These are phyloP conservation scores for Limnothrissa miodon DNA, from an alignment of 2,113 vertebrate genomes.

Conservation along the genomic window DNA sequence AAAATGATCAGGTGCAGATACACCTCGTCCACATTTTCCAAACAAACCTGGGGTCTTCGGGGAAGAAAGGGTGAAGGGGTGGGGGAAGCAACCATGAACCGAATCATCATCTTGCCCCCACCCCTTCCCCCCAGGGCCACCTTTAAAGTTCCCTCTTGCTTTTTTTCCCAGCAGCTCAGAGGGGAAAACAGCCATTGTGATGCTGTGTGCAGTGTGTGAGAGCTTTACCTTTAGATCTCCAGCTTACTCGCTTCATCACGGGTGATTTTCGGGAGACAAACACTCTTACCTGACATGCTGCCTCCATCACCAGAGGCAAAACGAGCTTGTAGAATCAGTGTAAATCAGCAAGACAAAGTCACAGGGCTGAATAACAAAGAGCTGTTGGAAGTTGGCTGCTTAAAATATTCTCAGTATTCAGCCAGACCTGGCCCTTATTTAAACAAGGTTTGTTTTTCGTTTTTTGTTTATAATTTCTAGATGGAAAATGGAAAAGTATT, in stretches of 20 bases:
- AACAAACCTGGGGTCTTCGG: neutral
- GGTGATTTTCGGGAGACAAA: neutral
- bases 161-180: neutral
- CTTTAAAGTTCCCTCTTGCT: neutral
- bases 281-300: neutral
- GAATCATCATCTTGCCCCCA: neutral
- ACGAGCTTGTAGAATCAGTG: conserved; percentile 1
- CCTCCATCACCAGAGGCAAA: neutral
- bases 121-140: neutral
- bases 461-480: too few relatives aligned
- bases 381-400: neutral
- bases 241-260: neutral
- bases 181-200: neutral
- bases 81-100: neutral
- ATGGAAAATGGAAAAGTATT: neutral
- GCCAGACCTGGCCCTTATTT: neutral
- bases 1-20: neutral
- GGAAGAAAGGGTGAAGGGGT: neutral
- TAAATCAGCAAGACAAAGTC: neutral
- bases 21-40: neutral
- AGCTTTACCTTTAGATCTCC: neutral
- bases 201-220: neutral
- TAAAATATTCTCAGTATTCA: neutral
- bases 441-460: neutral
- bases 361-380: neutral